phyloP scores from a whole-genome alignment of 2,888 invertebrate species.

The Agrotis clavis region DNA sequence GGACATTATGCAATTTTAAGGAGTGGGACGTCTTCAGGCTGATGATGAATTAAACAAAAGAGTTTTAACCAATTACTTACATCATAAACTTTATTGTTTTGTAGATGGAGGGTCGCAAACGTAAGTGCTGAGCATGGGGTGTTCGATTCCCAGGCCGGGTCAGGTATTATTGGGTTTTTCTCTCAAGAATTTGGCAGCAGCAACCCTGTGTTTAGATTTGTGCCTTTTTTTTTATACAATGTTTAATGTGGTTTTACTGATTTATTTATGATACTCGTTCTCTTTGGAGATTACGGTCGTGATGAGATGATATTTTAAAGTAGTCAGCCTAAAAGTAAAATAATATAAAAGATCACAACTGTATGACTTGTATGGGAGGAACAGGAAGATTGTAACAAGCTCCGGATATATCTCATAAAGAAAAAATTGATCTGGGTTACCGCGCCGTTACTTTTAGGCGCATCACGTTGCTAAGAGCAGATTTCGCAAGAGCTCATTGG shows the following conservation, averaged over 20 bases:
- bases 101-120: too few species aligned
- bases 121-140: not conserved
- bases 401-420: constrained; percentile 39
- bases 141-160: not conserved
- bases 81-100: not conserved
- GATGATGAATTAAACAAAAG: not conserved
- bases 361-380: constrained; percentile 20
- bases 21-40: too few species aligned
- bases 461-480: not conserved
- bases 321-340: not conserved
- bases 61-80: not conserved
- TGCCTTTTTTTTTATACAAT: not conserved
- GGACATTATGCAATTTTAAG: not conserved
- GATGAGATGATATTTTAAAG: not conserved
- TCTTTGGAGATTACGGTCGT: not conserved
- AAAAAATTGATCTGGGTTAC: constrained; percentile 18
- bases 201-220: not conserved
- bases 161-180: not conserved
- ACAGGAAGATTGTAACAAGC: constrained; percentile 32
- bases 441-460: constrained; percentile 15
- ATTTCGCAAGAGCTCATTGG: not conserved
- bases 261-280: not conserved
- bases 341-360: not conserved
- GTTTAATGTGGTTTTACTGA: too few species aligned
- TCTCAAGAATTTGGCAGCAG: not conserved